These are phyloP conservation scores for Coilia nasus DNA, from an alignment of 2,797 vertebrate species.

Conservation along the genomic window DNA sequence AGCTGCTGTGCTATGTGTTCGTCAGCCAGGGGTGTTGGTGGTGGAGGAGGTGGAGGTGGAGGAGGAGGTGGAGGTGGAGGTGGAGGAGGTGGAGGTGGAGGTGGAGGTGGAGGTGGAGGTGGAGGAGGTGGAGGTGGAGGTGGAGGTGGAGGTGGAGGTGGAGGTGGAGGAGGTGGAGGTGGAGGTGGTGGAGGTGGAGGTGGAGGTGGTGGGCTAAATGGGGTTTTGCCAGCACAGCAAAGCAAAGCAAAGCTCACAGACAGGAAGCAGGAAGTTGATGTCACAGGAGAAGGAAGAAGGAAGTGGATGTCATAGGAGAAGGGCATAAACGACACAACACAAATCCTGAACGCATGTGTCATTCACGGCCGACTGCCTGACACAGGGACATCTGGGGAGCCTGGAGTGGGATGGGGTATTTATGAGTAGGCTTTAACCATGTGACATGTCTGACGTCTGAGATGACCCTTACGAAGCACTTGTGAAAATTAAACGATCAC, in stretches of 20 bases:
- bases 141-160: background rate
- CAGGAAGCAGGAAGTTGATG: background rate
- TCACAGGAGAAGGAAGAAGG: background rate
- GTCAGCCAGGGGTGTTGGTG: background rate
- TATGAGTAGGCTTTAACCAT: conserved; percentile 3
- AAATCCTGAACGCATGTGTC: background rate
- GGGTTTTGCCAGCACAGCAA: background rate
- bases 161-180: background rate
- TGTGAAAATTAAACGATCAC: conserved; percentile 5
- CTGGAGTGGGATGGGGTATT: background rate
- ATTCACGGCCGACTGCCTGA: background rate
- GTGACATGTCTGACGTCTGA: conserved; percentile 3
- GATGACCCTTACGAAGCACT: conserved; percentile 13
- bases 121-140: background rate
- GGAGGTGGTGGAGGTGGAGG: background rate
- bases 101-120: too few species aligned
- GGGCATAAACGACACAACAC: conserved; percentile 10
- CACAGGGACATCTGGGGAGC: background rate
- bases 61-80: too few species aligned
- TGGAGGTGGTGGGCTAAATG: background rate
- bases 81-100: too few species aligned
- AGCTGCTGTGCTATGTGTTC: background rate
- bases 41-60: too few species aligned
- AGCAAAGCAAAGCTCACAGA: background rate
- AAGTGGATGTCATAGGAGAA: background rate